Evolutionary conservation across 2,888 invertebrate genomes (phyloP).

Genomic region (Melanophora roralis): DNA sequence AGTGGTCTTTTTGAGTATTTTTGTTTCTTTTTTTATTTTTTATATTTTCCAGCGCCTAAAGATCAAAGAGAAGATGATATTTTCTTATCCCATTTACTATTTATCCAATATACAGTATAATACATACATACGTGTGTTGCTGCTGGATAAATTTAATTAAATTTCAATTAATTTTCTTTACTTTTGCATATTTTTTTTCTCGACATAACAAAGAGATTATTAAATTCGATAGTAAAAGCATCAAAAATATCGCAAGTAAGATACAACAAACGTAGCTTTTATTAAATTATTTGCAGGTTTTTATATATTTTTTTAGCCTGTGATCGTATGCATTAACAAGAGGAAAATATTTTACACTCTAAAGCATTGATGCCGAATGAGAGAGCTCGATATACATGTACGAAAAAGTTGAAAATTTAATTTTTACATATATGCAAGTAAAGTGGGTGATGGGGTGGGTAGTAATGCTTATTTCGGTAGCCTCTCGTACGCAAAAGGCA

Average conservation of each 20-base stretch:
- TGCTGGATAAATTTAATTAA: constrained; percentile 56
- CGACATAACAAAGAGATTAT: constrained; percentile 59
- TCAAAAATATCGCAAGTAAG: constrained; percentile 41
- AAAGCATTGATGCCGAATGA: neutral
- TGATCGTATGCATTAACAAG: constrained; percentile 18
- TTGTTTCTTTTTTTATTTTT: neutral
- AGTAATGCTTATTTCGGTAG: no score
- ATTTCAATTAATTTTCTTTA: constrained; percentile 58
- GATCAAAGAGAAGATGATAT: constrained; percentile 61
- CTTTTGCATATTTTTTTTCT: constrained; percentile 12
- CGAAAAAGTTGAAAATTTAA: no score
- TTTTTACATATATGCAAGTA: no score
- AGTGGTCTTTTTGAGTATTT: neutral
- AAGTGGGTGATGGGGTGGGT: no score
- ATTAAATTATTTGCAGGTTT: constrained; percentile 44
- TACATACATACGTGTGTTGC: constrained; percentile 10
- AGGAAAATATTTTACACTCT: neutral
- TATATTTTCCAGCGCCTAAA: constrained; percentile 52
- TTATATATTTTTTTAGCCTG: constrained; percentile 3
- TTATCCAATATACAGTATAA: constrained; percentile 14
- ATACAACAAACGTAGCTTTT: constrained; percentile 25
- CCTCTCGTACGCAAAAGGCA: no score
- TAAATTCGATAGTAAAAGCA: constrained; percentile 52
- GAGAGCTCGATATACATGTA: no score
- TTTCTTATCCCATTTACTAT: constrained; percentile 49